Evolutionary conservation across 2,113 vertebrate genomes (phyloP).

Genomic region (Bungarus multicinctus): DNA sequence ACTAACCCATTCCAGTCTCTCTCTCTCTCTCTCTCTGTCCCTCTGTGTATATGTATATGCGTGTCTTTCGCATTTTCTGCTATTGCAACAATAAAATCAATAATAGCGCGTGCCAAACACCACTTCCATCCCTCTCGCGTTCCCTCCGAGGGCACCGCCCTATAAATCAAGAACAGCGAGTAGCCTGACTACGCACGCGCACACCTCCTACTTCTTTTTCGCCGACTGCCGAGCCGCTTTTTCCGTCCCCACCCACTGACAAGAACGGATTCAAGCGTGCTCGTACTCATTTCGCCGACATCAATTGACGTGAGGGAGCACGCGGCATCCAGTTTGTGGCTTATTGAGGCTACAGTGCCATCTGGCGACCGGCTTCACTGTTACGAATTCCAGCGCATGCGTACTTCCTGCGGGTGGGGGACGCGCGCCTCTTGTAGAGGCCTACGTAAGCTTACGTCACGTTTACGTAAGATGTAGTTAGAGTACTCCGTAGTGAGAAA

Average conservation of each 20-base stretch:
- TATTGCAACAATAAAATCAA: neutral
- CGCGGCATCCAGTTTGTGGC: neutral
- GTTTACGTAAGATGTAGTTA: neutral
- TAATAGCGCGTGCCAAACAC: neutral
- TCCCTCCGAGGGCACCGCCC: neutral
- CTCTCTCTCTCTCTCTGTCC: neutral
- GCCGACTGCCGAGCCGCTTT: too few relatives aligned
- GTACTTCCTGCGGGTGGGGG: neutral
- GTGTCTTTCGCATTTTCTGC: neutral
- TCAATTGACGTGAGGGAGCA: neutral
- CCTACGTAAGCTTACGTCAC: neutral
- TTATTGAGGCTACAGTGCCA: slow-evolving; percentile 7
- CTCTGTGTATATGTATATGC: neutral
- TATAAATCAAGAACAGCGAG: neutral
- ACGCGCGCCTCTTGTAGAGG: neutral
- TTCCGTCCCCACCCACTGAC: neutral
- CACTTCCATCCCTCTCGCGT: neutral
- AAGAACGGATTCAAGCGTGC: neutral
- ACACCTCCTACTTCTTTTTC: neutral
- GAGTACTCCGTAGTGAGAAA: too few relatives aligned
- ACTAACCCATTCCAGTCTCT: neutral
- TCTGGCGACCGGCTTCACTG: neutral
- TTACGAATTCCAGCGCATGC: neutral
- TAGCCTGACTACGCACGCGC: neutral
- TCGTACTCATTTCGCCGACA: neutral